Base-by-base conservation (phyloP, 1,140 invertebrate species). In the Zaprionus tsacasi region DNA sequence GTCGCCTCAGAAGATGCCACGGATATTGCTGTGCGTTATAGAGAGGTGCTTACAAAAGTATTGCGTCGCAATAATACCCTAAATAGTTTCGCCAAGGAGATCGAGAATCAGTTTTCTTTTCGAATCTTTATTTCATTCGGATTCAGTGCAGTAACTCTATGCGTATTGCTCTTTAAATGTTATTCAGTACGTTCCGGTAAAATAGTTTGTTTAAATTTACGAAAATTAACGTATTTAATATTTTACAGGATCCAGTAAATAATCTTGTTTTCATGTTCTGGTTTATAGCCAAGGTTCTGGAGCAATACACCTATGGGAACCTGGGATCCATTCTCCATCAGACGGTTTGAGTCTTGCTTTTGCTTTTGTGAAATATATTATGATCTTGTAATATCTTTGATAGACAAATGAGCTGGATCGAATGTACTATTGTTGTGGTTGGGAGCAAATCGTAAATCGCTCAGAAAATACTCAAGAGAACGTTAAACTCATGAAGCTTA, bases 401-500 rank as follows among this genome's bases (percentile, higher is more conserved):
- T 12, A 80, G 75, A 80, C 75, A 11, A 58, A 80, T 50, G 25
- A 67, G 2, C 38, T 80, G 36, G 61, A 67, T 48, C 21, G 38
- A 0, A 68, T 52, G 30, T 81, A 81, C 38, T 81, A 78, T 55
- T 45, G 45, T 4, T 50, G 48, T 27, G 57, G 65, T 15, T 78
- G 70, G 70, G 75, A 78, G 38, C 57, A 75, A 6, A 40, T 75
- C 1, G 56, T 81, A 5, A 33, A 54, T 21, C 33, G 58, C 12
- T 81, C 79, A 11, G 5, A 35, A 11, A 63, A 78, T 52, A 35
- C 60, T 0, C 8, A 36, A 10, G 71, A 78, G 25, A 81, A 78
- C 69, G 48, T 61, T n/a, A 55, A 66, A 6, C 58, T 78, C 25
- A 69, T 81, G 76, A 78, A 81, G 35, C 43, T 78, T 6, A 61